Conservation (phyloP, 2,888 invertebrate species). For the Eustalomyia histrio region DNA sequence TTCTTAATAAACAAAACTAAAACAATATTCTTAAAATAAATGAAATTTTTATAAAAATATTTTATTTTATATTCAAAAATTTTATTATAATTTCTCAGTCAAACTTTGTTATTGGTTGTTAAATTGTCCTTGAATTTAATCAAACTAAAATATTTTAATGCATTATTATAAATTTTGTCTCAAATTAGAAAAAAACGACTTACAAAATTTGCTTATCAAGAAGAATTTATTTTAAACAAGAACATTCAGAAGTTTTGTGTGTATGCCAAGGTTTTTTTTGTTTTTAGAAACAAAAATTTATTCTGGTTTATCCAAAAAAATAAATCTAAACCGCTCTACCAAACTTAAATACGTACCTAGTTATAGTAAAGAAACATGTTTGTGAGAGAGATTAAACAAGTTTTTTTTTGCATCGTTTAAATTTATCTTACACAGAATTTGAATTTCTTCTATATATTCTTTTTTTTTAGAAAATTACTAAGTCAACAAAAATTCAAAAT, state of each 20-base stretch:
- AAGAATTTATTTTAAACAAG: neutral
- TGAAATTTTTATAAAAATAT: too few relatives aligned
- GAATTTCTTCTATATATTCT: neutral
- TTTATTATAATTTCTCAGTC: too few relatives aligned
- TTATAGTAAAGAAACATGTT: neutral
- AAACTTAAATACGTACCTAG: neutral
- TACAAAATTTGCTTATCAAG: neutral
- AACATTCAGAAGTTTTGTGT: neutral
- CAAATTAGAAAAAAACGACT: neutral
- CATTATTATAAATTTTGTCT: neutral
- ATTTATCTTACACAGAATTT: neutral
- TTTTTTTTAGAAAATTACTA: neutral
- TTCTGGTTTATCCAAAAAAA: too few relatives aligned
- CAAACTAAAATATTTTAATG: too few relatives aligned
- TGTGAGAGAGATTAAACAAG: neutral
- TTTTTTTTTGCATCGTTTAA: neutral
- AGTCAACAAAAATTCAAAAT: neutral
- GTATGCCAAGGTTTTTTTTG: constrained; percentile 2
- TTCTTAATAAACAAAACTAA: too few relatives aligned
- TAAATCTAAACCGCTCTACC: too few relatives aligned
- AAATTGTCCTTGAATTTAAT: too few relatives aligned
- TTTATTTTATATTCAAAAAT: too few relatives aligned
- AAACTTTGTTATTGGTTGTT: too few relatives aligned
- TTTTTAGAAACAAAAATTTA: neutral
- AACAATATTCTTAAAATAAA: too few relatives aligned